These are phyloP conservation scores for Aptenodytes patagonicus DNA, from an alignment of 2,113 vertebrate genomes.

Conservation along the genomic window DNA sequence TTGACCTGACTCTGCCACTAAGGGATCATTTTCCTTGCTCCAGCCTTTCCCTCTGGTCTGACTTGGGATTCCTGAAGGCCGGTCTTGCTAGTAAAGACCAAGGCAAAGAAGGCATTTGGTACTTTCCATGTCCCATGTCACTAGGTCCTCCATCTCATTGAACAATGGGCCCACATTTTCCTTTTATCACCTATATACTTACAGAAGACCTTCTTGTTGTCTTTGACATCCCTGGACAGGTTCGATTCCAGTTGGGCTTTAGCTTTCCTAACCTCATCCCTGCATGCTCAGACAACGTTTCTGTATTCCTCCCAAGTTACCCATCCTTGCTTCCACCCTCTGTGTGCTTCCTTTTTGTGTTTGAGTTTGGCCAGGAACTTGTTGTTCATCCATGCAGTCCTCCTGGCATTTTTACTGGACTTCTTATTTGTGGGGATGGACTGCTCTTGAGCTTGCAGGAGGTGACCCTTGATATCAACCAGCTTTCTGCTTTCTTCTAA, in stretches of 20 bases:
- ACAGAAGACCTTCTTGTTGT: neutral
- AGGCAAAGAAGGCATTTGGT: neutral
- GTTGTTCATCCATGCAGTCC: neutral
- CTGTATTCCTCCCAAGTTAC: neutral
- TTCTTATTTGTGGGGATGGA: neutral
- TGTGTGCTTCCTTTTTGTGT: neutral
- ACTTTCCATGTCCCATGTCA: neutral
- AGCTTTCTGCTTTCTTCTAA: neutral
- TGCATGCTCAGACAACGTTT: neutral
- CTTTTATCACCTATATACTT: neutral
- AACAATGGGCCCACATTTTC: neutral
- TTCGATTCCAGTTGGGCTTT: neutral
- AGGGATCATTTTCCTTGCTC: neutral
- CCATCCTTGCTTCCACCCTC: neutral
- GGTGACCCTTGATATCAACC: neutral
- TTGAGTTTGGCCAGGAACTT: neutral
- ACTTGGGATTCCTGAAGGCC: neutral
- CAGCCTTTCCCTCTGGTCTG: neutral
- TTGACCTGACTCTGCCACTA: neutral
- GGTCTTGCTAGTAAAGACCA: neutral
- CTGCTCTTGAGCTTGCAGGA: neutral
- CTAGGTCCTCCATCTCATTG: neutral
- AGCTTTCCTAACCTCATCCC: neutral
- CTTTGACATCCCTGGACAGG: neutral
- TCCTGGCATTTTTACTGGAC: neutral